Percentiles rank a stretch among this genome's conserved stretches.
phyloP scores from a whole-genome alignment of 2,888 invertebrate genomes.

The Ptychoptera albimana region DNA sequence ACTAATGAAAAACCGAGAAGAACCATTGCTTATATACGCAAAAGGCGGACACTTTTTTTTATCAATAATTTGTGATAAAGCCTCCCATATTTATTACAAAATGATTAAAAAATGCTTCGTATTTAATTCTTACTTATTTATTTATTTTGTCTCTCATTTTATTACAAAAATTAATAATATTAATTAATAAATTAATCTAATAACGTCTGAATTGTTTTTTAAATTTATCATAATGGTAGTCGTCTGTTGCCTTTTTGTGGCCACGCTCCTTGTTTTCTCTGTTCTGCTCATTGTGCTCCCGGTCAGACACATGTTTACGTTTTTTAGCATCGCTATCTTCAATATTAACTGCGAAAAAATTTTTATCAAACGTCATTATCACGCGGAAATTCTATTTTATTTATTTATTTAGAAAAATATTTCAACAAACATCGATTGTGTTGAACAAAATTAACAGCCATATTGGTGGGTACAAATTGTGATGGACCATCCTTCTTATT shows the following conservation, averaged over 20 bases:
- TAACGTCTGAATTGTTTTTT: conserved; percentile 89
- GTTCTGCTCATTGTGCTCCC: conserved; percentile 39
- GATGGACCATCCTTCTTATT: conserved; percentile 87
- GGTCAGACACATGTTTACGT: conserved; percentile 32
- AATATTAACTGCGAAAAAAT: conserved; percentile 55
- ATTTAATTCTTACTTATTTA: too few relatives aligned
- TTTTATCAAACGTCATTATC: conserved; percentile 6
- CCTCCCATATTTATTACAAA: too few relatives aligned
- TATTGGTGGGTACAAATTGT: conserved; percentile 92
- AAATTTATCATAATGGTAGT: conserved; percentile 92
- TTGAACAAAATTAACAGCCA: conserved; percentile 97
- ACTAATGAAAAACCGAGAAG: too few relatives aligned
- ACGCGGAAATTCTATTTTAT: background rate
- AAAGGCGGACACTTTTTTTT: too few relatives aligned
- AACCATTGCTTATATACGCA: too few relatives aligned
- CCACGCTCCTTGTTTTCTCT: conserved; percentile 47
- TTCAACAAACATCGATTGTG: conserved; percentile 77
- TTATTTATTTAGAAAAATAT: background rate
- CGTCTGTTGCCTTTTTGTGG: conserved; percentile 88
- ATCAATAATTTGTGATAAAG: too few relatives aligned
- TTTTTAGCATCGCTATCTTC: conserved; percentile 44
- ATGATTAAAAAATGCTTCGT: too few relatives aligned
- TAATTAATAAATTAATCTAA: conserved; percentile 24
- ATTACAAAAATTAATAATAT: conserved; percentile 1
- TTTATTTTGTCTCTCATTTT: too few relatives aligned